These are phyloP conservation scores for Isurus oxyrinchus DNA, from an alignment of 2,113 vertebrate species.

Conservation along the genomic window DNA sequence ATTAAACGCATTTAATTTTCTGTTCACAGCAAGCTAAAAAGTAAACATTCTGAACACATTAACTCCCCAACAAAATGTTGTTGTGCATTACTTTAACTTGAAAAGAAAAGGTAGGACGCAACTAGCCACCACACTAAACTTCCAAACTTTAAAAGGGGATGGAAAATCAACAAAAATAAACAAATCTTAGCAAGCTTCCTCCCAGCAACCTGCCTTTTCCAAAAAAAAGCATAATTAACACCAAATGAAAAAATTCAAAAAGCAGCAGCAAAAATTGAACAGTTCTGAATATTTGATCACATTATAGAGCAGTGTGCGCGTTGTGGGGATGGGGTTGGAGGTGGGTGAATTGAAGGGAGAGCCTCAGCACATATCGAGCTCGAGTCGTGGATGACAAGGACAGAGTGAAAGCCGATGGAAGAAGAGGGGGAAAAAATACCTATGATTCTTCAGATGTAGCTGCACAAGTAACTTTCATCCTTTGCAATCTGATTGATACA, in stretches of 20 bases:
- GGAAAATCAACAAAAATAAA: not conserved
- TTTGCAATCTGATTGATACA: not conserved
- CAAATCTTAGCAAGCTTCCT: not conserved
- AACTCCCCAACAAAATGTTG: not conserved
- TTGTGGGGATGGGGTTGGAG: not conserved
- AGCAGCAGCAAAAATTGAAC: not conserved
- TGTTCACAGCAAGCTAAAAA: not conserved
- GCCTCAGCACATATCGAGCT: not conserved
- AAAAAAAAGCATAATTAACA: not conserved
- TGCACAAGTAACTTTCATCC: not conserved
- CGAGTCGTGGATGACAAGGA: not conserved
- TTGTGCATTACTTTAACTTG: not conserved
- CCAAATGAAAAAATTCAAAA: not conserved
- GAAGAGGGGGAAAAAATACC: not conserved
- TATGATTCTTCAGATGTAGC: not conserved
- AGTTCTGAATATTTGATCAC: not conserved
- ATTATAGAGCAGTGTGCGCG: not conserved
- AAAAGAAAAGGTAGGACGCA: not conserved
- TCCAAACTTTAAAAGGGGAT: not conserved
- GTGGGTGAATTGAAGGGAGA: not conserved
- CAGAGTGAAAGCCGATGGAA: not conserved
- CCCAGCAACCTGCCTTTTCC: not conserved
- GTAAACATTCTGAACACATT: not conserved
- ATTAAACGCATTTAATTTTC: not conserved
- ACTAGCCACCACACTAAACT: not conserved